Percentiles rank a stretch among this genome's conserved stretches.
Conservation (phyloP, 2,888 invertebrate species). For the Polymixis lichenea region DNA sequence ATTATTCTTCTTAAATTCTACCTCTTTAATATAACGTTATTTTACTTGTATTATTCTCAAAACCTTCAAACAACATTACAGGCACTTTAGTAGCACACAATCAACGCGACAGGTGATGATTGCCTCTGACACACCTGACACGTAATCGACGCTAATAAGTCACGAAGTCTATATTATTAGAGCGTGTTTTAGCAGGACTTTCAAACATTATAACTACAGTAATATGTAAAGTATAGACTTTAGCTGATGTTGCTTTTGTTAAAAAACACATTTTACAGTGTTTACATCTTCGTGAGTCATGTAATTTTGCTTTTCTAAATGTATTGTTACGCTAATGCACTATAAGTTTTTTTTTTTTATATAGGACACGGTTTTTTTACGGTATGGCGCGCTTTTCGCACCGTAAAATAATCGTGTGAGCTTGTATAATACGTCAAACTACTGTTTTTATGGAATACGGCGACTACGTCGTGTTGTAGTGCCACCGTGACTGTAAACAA, state of each 20-base stretch:
- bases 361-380: too few species aligned
- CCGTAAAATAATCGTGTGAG: too few species aligned
- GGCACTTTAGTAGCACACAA: conserved; percentile 45
- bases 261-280: too few species aligned
- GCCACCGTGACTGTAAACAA: too few species aligned
- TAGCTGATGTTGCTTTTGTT: background rate
- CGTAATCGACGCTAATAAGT: conserved; percentile 63
- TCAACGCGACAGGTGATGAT: conserved; percentile 62
- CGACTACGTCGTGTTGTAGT: too few species aligned
- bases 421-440: too few species aligned
- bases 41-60: background rate
- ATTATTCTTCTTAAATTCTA: too few species aligned
- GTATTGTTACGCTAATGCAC: too few species aligned
- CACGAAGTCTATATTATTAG: conserved; percentile 50
- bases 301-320: background rate
- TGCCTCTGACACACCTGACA: conserved; percentile 65
- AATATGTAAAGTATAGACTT: background rate
- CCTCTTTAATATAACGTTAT: too few species aligned
- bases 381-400: too few species aligned
- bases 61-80: conserved; percentile 46
- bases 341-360: too few species aligned
- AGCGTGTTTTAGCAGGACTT: conserved; percentile 13
- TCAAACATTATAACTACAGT: background rate
- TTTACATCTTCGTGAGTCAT: background rate
- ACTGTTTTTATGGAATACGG: too few species aligned